Conservation (phyloP, 2,888 invertebrate genomes). For the Morinoia aosen region DNA sequence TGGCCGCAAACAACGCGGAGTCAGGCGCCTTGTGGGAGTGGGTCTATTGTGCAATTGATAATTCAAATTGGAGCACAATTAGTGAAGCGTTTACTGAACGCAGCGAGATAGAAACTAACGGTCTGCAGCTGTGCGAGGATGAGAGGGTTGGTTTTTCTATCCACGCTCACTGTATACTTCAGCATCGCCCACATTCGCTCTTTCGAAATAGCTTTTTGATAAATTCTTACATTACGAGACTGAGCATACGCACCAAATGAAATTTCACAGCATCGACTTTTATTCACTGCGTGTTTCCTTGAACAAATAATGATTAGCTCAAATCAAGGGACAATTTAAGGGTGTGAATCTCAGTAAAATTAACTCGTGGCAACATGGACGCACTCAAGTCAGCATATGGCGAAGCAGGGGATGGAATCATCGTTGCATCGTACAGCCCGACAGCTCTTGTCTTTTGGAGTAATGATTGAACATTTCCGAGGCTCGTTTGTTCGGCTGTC, state of each 20-base stretch:
- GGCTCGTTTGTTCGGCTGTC: conserved; percentile 46
- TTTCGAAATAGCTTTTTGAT: not conserved
- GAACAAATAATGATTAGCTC: not conserved
- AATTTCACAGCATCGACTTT: not conserved
- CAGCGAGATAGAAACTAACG: conserved; percentile 49
- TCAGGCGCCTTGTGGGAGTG: not conserved
- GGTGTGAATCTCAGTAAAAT: not conserved
- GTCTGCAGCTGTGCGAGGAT: not conserved
- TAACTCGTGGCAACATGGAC: not conserved
- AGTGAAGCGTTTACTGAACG: conserved; percentile 40
- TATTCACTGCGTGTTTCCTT: not conserved
- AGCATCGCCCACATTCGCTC: not conserved
- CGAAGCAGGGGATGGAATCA: not conserved
- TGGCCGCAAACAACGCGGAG: not conserved
- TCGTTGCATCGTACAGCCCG: not conserved
- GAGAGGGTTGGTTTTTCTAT: not conserved
- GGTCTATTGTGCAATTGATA: conserved; percentile 51
- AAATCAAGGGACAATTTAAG: not conserved
- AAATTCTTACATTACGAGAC: not conserved
- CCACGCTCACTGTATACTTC: not conserved
- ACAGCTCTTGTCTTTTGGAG: not conserved
- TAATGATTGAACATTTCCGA: conserved; percentile 46
- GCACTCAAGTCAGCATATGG: not conserved
- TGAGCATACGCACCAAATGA: not conserved
- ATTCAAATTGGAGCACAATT: conserved; percentile 51